These are phyloP conservation scores for Diadumene lineata DNA, from an alignment of 92 coral and sea anemone genomes.

Conservation along the genomic window DNA sequence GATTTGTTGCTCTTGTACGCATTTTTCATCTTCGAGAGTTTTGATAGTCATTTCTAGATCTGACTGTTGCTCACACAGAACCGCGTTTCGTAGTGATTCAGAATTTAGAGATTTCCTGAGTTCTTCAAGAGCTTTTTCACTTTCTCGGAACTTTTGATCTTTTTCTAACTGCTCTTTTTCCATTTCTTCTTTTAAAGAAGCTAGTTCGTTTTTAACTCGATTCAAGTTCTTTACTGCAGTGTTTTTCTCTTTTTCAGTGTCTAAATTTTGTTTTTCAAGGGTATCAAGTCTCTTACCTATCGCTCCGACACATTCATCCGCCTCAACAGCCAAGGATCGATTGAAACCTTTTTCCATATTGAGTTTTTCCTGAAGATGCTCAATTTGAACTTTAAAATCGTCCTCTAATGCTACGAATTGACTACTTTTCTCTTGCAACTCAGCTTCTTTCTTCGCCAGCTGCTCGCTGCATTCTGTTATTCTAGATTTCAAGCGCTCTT, in stretches of 20 bases:
- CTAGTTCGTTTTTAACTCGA: slow-evolving; percentile 56
- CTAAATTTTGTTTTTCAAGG: slow-evolving; percentile 49
- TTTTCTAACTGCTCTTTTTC: slow-evolving; percentile 43
- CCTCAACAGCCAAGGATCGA: slow-evolving; percentile 79
- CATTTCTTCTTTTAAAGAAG: slow-evolving; percentile 44
- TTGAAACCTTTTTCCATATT: slow-evolving; percentile 59
- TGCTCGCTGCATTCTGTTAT: slow-evolving; percentile 64
- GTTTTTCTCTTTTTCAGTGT: slow-evolving; percentile 46
- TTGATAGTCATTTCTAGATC: slow-evolving; percentile 45
- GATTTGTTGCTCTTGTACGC: slow-evolving; percentile 37
- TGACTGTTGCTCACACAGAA: slow-evolving; percentile 39
- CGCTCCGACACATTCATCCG: slow-evolving; percentile 64
- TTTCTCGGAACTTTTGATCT: slow-evolving; percentile 36
- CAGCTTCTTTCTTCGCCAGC: slow-evolving; percentile 56
- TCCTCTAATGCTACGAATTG: slow-evolving; percentile 49
- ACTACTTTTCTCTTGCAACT: slow-evolving; percentile 48
- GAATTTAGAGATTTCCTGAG: slow-evolving; percentile 47
- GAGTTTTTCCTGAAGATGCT: slow-evolving; percentile 73
- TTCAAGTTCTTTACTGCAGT: slow-evolving; percentile 47
- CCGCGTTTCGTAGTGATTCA: slow-evolving; percentile 51
- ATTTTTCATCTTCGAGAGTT: slow-evolving; percentile 49
- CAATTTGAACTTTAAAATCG: slow-evolving; percentile 53
- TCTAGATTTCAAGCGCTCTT: slow-evolving; percentile 34
- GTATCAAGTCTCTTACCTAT: slow-evolving; percentile 59
- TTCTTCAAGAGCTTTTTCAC: slow-evolving; percentile 58